These are phyloP conservation scores for Pseudochaenichthys georgianus DNA, from an alignment of 2,797 vertebrate genomes.

Conservation along the genomic window DNA sequence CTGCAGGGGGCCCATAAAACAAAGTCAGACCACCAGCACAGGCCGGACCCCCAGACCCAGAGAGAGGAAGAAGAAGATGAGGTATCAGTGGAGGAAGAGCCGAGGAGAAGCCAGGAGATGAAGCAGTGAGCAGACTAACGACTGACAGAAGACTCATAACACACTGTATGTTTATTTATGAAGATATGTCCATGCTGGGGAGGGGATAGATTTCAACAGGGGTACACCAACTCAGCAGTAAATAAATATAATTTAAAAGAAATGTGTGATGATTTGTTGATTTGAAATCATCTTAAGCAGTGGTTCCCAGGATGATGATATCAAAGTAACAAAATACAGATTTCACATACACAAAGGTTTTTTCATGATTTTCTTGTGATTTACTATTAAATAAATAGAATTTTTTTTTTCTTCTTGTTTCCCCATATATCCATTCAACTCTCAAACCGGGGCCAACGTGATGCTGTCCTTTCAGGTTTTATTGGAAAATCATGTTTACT, in stretches of 20 bases:
- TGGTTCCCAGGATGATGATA: too few species aligned
- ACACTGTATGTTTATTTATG: not conserved
- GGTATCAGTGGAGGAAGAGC: slow-evolving; percentile 65
- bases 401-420: too few species aligned
- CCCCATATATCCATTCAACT: not conserved
- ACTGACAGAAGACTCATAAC: not conserved
- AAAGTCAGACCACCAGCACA: slow-evolving; percentile 12
- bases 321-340: too few species aligned
- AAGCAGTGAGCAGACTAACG: slow-evolving; percentile 61
- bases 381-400: too few species aligned
- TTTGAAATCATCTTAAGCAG: not conserved
- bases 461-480: not conserved
- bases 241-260: not conserved
- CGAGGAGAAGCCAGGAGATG: slow-evolving; percentile 50
- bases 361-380: too few species aligned
- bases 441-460: too few species aligned
- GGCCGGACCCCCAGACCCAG: slow-evolving; percentile 14
- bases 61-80: slow-evolving; percentile 37
- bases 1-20: slow-evolving; percentile 42
- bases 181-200: not conserved
- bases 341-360: too few species aligned
- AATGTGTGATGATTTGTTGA: not conserved
- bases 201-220: not conserved
- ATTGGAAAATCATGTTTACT: too few species aligned
- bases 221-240: not conserved